These are phyloP conservation scores for Mungos mungo DNA, from an alignment of 2,113 vertebrate genomes.

Conservation along the genomic window DNA sequence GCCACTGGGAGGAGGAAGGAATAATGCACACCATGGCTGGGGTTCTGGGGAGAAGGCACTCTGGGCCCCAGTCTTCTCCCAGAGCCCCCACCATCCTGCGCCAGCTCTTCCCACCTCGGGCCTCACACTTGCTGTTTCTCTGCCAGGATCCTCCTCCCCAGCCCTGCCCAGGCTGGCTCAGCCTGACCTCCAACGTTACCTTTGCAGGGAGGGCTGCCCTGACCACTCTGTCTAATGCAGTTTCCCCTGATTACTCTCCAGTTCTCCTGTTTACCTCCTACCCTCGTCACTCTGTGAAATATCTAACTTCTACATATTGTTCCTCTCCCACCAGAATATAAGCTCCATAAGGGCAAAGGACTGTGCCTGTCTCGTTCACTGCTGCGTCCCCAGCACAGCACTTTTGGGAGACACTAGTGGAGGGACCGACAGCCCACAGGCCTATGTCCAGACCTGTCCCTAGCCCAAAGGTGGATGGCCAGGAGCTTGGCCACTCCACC, in stretches of 20 bases:
- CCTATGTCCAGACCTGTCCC: background rate
- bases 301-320: background rate
- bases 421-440: background rate
- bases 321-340: background rate
- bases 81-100: background rate
- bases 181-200: background rate
- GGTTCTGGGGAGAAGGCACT: background rate
- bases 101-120: fast-evolving
- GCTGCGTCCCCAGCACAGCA: background rate
- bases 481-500: background rate
- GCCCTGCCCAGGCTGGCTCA: background rate
- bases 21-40: background rate
- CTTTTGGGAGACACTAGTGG: too few relatives aligned
- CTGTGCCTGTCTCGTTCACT: background rate
- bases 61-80: background rate
- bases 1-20: too few relatives aligned
- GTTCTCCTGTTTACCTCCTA: background rate
- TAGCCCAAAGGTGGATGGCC: background rate
- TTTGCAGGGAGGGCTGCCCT: background rate
- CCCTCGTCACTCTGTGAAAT: background rate
- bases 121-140: background rate
- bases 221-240: background rate
- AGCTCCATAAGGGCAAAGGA: background rate
- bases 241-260: background rate
- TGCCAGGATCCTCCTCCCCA: background rate